Evolutionary conservation across 1,140 invertebrate species (phyloP), one percentile per base, ranked within the genome.

Genomic region (Apis dorsata): DNA sequence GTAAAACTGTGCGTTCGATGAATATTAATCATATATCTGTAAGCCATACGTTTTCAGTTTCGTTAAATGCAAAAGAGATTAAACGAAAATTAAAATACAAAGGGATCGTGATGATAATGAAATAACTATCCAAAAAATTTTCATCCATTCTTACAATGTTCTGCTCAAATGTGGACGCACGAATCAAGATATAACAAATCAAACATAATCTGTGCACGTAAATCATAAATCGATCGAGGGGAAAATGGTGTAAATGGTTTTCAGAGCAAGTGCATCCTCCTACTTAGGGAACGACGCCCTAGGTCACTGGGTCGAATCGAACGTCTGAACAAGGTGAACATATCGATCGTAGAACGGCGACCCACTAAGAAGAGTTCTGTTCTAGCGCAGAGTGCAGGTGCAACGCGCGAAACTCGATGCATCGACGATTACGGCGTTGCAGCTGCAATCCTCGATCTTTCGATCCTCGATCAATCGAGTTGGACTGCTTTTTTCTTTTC

Each of bases 291-390:
- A 79, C 81, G 75, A 65, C 68, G 81, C 74, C 4, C 34, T 79
- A 51, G 82, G 82, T 84, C 82, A 84, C 75, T 84, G 70, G 82
- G 77, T 55, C 82, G 82, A 79, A 79, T 83, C 78, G 72, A 85
- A 75, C 88, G 83, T 85, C 88, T 88, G 85, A 88, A 82, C 87
- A 89, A 89, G 85, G 87, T 87, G 88, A 88, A 87, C 79, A 89
- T 89, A 89, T 89, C 87, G 88, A 89, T 88, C 87, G 85, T 80
- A 79, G 79, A 78, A 60, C 59, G 79, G 72, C 88, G 87, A 88
- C 85, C 85, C 62, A 86, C 74, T 88, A 86, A 86, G 74, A 75
- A 88, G 28, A 74, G 53, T 44, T 34, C 70, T 76, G 83, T 34
- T 75, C 77, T 66, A 85, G 70, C 34, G 65, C 55, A 84, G 34